These are phyloP conservation scores for Trachelus iudaicus DNA, from an alignment of 2,888 invertebrate species.

Conservation along the genomic window DNA sequence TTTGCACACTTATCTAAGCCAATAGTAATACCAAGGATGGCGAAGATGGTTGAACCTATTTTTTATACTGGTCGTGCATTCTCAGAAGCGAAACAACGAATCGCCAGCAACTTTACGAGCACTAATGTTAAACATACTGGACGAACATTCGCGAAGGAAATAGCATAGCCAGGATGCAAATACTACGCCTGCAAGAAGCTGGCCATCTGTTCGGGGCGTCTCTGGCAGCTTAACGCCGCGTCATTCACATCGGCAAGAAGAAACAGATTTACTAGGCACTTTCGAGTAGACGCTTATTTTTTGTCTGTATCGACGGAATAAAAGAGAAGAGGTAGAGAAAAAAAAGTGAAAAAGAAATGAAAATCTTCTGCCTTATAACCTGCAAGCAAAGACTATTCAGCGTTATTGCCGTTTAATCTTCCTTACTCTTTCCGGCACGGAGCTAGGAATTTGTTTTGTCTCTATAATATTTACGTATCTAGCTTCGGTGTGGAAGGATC, in stretches of 20 bases:
- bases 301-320: neutral
- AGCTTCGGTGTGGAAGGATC: neutral
- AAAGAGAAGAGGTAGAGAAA: neutral
- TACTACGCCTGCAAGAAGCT: neutral
- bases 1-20: neutral
- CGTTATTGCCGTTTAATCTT: neutral
- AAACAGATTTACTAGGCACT: conserved; percentile 31
- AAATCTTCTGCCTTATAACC: neutral
- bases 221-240: conserved; percentile 15
- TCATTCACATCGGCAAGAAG: conserved; percentile 29
- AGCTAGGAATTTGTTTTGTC: neutral
- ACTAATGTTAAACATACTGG: neutral
- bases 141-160: neutral
- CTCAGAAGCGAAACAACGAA: neutral
- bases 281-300: conserved; percentile 27
- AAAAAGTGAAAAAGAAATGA: neutral
- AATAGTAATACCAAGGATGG: neutral
- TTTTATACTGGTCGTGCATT: neutral
- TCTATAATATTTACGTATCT: neutral
- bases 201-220: neutral
- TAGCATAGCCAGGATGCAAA: neutral
- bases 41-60: neutral
- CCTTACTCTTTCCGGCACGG: neutral
- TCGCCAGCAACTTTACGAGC: neutral
- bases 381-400: neutral